Evolutionary conservation across 2,888 invertebrate genomes (phyloP).

Genomic region (Plagodis pulveraria): DNA sequence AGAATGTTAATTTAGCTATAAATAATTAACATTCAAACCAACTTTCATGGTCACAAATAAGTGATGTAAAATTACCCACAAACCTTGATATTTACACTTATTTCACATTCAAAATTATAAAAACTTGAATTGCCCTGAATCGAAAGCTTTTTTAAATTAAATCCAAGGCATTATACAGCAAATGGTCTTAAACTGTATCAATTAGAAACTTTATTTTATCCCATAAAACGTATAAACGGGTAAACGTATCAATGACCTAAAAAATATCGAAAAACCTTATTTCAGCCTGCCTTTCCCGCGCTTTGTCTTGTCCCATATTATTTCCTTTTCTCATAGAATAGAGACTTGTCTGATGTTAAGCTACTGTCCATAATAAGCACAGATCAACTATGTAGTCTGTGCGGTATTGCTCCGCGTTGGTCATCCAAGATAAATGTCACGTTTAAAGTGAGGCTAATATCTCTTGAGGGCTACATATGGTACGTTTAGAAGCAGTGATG

Average conservation of each 20-base stretch:
- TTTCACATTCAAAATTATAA: constrained; percentile 1
- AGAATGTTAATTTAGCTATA: no score
- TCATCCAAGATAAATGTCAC: no score
- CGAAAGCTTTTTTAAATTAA: constrained; percentile 10
- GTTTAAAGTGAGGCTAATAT: no score
- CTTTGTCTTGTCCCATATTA: neutral
- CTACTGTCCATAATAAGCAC: no score
- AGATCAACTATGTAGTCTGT: no score
- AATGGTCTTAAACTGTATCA: constrained; percentile 31
- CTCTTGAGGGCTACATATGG: no score
- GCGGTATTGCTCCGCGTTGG: no score
- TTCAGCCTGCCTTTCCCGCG: no score
- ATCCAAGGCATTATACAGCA: constrained; percentile 18
- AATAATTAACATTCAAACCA: no score
- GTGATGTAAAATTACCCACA: neutral
- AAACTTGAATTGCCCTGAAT: constrained; percentile 11
- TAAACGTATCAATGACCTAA: constrained; percentile 14
- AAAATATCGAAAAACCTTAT: no score
- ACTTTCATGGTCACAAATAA: neutral
- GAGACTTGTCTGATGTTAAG: no score
- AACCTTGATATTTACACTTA: constrained; percentile 7
- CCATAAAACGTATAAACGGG: constrained; percentile 31
- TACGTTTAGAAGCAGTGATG: no score
- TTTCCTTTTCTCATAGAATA: constrained; percentile 23
- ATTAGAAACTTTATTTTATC: constrained; percentile 21